Percentiles rank a stretch among this genome's conserved stretches.
These are phyloP conservation scores for Xanthia togata DNA, from an alignment of 2,888 invertebrate genomes.

Conservation along the genomic window DNA sequence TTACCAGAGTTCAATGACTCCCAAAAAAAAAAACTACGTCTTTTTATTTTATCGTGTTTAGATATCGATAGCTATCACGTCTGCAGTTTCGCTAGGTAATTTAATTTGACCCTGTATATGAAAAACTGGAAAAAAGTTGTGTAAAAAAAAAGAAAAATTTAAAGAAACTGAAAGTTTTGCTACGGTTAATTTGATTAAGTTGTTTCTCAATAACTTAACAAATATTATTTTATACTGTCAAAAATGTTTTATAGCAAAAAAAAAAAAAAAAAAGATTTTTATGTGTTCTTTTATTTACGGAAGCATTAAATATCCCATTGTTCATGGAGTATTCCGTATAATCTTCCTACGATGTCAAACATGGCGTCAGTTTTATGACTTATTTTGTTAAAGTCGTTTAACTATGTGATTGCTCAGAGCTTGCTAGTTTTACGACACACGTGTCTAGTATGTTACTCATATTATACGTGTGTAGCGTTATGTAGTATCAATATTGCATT, in stretches of 20 bases:
- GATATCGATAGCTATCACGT: too few relatives aligned
- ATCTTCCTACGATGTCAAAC: slow-evolving; percentile 43
- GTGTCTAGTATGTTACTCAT: slow-evolving; percentile 21
- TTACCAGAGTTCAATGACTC: too few relatives aligned
- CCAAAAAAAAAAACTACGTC: too few relatives aligned
- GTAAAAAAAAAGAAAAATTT: too few relatives aligned
- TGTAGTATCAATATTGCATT: neutral
- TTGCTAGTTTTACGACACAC: slow-evolving; percentile 31
- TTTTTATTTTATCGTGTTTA: too few relatives aligned
- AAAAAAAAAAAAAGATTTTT: too few relatives aligned
- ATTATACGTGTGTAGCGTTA: neutral
- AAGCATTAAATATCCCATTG: slow-evolving; percentile 32
- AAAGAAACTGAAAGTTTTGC: neutral
- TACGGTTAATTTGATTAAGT: neutral
- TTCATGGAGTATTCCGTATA: slow-evolving; percentile 45
- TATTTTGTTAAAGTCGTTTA: slow-evolving; percentile 33
- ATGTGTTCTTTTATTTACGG: slow-evolving; percentile 23
- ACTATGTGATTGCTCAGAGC: slow-evolving; percentile 11
- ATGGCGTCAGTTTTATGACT: slow-evolving; percentile 55
- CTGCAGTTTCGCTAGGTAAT: too few relatives aligned
- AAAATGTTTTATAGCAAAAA: slow-evolving; percentile 18
- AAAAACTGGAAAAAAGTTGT: neutral
- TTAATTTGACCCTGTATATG: too few relatives aligned
- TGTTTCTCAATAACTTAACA: too few relatives aligned
- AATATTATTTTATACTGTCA: neutral